Evolutionary conservation across 2,888 invertebrate species (phyloP).

Genomic region (Teleogryllus oceanicus): DNA sequence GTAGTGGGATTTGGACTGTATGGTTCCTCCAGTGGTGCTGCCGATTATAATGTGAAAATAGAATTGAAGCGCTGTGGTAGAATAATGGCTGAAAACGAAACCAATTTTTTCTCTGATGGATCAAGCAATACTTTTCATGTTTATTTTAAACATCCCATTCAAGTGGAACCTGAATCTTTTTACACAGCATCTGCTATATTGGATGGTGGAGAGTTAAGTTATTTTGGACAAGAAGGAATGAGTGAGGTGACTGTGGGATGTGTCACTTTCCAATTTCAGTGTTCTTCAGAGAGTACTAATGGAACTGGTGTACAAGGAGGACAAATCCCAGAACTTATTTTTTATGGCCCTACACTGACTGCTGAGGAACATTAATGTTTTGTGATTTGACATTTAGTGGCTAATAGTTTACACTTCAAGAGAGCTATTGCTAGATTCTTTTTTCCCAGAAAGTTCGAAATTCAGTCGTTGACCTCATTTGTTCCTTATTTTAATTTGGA

Average conservation of each 20-base stretch:
- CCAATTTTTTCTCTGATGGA: conserved; percentile 93
- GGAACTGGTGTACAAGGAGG: conserved; percentile 97
- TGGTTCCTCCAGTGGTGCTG: conserved; percentile 93
- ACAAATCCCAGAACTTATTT: conserved; percentile 94
- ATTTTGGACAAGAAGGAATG: conserved; percentile 95
- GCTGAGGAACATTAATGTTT: conserved; percentile 44
- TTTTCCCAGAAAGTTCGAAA: too few species aligned
- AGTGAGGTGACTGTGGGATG: conserved; percentile 89
- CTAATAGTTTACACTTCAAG: too few species aligned
- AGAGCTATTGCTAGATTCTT: too few species aligned
- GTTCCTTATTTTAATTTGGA: too few species aligned
- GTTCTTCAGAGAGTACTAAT: conserved; percentile 94
- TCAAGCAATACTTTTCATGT: conserved; percentile 94
- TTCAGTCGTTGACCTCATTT: too few species aligned
- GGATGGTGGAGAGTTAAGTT: conserved; percentile 90
- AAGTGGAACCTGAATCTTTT: conserved; percentile 81
- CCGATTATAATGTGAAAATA: conserved; percentile 91
- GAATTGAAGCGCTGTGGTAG: conserved; percentile 87
- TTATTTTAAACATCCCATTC: conserved; percentile 70
- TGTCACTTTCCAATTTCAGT: conserved; percentile 95
- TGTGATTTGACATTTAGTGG: too few species aligned
- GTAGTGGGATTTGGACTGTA: conserved; percentile 94
- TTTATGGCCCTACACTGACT: conserved; percentile 76
- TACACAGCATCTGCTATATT: conserved; percentile 95
- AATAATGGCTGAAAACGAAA: conserved; percentile 84